Conservation (phyloP, 37 sponge, comb jelly and placozoan species). For the Agelas oroides region DNA sequence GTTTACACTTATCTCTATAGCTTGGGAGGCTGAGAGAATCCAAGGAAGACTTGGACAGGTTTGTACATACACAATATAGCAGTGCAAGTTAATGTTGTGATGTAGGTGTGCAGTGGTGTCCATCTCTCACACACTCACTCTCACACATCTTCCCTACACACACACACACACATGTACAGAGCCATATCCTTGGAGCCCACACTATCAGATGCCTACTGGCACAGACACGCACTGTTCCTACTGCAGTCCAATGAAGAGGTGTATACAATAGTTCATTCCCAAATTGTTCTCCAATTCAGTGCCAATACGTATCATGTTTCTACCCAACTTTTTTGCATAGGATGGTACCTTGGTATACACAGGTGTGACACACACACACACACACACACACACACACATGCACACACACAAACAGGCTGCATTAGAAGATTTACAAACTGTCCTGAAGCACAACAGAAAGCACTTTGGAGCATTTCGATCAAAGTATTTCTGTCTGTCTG, state of each 20-base stretch:
- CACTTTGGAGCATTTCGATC: constrained; percentile 68
- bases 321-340: no score
- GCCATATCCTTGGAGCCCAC: constrained; percentile 72
- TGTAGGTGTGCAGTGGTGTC: neutral
- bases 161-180: constrained; percentile 1
- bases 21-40: constrained; percentile 76
- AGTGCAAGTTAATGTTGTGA: neutral
- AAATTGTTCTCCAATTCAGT: neutral
- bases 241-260: constrained; percentile 31
- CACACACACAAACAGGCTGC: constrained; percentile 46
- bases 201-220: constrained; percentile 81
- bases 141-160: neutral
- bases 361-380: constrained; percentile 6
- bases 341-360: no score
- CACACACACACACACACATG: constrained; percentile 6
- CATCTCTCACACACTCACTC: no score
- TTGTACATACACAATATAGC: neutral
- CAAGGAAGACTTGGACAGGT: constrained; percentile 68
- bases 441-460: constrained; percentile 68
- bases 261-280: neutral
- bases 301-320: neutral
- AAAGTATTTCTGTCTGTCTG: neutral
- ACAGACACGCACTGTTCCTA: constrained; percentile 75
- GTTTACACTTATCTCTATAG: constrained; percentile 5
- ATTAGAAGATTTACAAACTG: constrained; percentile 63